Percentiles rank a stretch among this genome's conserved stretches.
phyloP scores from a whole-genome alignment of 2,797 vertebrate species.

The Acipenser ruthenus region DNA sequence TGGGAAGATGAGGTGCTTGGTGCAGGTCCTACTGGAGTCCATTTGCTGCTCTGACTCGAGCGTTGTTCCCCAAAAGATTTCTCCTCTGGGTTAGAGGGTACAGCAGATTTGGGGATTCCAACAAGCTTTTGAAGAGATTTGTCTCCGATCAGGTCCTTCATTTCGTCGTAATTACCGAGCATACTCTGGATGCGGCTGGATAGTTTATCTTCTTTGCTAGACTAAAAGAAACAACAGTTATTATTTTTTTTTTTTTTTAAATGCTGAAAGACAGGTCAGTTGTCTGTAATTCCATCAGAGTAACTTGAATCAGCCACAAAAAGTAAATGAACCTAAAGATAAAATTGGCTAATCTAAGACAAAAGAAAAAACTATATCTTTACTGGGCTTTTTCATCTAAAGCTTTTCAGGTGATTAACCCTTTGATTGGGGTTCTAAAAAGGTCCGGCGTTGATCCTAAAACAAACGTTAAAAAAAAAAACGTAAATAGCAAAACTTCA shows the following conservation, averaged over 20 bases:
- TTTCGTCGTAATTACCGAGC: constrained; percentile 98
- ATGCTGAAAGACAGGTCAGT: neutral
- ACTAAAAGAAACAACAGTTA: constrained; percentile 46
- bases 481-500: too few species aligned
- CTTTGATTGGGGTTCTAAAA: too few species aligned
- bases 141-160: constrained; percentile 92
- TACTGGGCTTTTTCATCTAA: too few species aligned
- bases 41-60: constrained; percentile 87
- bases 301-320: neutral
- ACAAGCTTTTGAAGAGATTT: constrained; percentile 81
- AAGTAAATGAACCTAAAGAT: too few species aligned
- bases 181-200: constrained; percentile 98
- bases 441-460: too few species aligned
- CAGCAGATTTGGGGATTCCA: constrained; percentile 68
- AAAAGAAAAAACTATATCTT: too few species aligned
- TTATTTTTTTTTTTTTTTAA: neutral
- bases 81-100: constrained; percentile 77
- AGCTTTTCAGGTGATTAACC: too few species aligned
- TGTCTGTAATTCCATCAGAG: neutral
- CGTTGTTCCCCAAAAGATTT: constrained; percentile 85
- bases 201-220: constrained; percentile 95
- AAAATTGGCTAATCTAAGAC: too few species aligned
- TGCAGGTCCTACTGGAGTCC: constrained; percentile 90
- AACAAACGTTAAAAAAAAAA: too few species aligned
- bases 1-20: constrained; percentile 71